Percentiles rank a stretch among this genome's conserved stretches.
Evolutionary conservation across 2,888 invertebrate species (phyloP).

Genomic region (Thysanoteuthis rhombus): DNA sequence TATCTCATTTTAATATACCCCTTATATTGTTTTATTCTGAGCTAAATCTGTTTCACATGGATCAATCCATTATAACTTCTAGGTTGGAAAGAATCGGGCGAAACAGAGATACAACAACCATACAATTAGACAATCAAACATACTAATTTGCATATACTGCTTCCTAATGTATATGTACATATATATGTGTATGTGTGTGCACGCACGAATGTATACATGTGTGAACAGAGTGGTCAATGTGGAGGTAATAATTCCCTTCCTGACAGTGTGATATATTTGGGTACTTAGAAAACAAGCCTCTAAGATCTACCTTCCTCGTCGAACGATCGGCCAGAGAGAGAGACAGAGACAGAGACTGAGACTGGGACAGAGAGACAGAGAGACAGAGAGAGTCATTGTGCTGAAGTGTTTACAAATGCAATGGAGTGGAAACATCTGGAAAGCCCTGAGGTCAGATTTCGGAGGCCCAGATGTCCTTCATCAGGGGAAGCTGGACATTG

Average conservation of each 20-base stretch:
- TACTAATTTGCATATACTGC: no score
- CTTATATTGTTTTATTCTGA: no score
- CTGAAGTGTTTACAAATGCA: neutral
- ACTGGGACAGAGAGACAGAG: no score
- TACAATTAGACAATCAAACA: no score
- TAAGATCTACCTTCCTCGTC: neutral
- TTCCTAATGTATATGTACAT: slow-evolving; percentile 30
- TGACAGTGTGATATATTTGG: neutral
- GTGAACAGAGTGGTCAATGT: neutral
- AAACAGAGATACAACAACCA: no score
- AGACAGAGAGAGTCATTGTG: no score
- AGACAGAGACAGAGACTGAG: no score
- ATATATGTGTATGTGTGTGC: neutral
- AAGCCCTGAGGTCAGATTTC: neutral
- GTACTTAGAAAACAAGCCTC: neutral
- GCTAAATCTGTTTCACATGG: no score
- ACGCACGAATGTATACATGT: neutral
- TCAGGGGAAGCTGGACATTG: neutral
- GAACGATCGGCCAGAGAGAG: neutral
- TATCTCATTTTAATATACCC: no score
- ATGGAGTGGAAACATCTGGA: neutral
- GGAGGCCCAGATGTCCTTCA: neutral
- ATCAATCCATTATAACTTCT: no score
- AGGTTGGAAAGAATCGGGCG: no score
- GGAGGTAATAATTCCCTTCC: neutral